A percentile compares a stretch with the other conserved stretches of the same genome.
Evolutionary conservation across 2,797 vertebrate genomes (phyloP).

Genomic region (Diplodus sargus): DNA sequence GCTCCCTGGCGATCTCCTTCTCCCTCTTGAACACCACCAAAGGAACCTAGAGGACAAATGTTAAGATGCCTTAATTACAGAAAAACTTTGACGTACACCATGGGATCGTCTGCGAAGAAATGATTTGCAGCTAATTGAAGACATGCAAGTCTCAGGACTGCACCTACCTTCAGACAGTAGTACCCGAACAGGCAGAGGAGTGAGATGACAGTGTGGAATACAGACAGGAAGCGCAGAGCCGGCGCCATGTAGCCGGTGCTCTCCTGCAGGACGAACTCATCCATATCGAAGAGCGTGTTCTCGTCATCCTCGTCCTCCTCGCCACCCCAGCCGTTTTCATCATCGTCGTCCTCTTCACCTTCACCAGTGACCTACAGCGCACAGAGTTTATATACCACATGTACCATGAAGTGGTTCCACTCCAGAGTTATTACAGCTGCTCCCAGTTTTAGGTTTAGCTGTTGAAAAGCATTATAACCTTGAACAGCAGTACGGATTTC

Average conservation of each 20-base stretch:
- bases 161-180: constrained; percentile 93
- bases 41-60: constrained; percentile 87
- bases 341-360: constrained; percentile 82
- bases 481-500: not conserved
- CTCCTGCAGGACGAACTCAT: constrained; percentile 97
- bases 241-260: constrained; percentile 97
- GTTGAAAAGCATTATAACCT: not conserved
- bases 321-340: constrained; percentile 84
- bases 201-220: constrained; percentile 95
- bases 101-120: not conserved
- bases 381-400: not conserved
- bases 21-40: constrained; percentile 98
- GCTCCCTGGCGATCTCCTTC: constrained; percentile 96
- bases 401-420: not conserved
- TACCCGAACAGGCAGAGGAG: constrained; percentile 95
- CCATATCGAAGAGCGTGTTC: constrained; percentile 90
- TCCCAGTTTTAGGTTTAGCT: not conserved
- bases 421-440: not conserved
- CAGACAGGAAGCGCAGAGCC: constrained; percentile 90
- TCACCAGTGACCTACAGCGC: constrained; percentile 90
- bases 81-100: not conserved
- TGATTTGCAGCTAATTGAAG: not conserved
- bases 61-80: not conserved
- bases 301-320: constrained; percentile 85
- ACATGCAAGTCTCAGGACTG: accelerated